Evolutionary conservation across 1,140 invertebrate genomes (phyloP), one percentile per base, ranked within the genome.

Genomic region (Hormaphis cornu): DNA sequence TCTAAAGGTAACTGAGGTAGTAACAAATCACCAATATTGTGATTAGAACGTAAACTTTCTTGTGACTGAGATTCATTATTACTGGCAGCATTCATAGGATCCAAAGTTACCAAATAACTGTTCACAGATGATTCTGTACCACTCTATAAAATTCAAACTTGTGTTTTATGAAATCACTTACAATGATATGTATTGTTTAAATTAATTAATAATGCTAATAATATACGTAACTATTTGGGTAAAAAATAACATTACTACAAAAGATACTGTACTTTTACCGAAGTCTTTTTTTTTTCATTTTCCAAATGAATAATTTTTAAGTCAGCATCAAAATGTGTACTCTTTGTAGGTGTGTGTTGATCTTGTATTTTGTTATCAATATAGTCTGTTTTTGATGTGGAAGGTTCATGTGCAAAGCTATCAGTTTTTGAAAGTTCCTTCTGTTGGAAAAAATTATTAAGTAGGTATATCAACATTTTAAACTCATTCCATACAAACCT

Each of bases 101-200:
- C 10, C 1, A 0, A 6, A 37, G 18, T 1, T 24, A 37, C 20
- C 16, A 7, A 22, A 24, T 40, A n/a, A n/a, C n/a, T 37, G 1
- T 56, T 35, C 12, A 37, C 0, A 12, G 1, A 7, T 3, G 35
- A 40, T 58, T 37, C 33, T 16, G 22, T 3, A 9, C 24, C 16
- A 37, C 24, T 16, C 54, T 58, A 58, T 58, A 20, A 54, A 58
- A 40, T n/a, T n/a, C n/a, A n/a, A n/a, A n/a, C n/a, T n/a, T n/a
- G n/a, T n/a, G n/a, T n/a, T n/a, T n/a, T n/a, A n/a, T n/a, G n/a
- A n/a, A n/a, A n/a, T n/a, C n/a, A n/a, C n/a, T n/a, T n/a, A n/a
- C n/a, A n/a, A n/a, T n/a, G n/a, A n/a, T n/a, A n/a, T n/a, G n/a
- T n/a, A n/a, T n/a, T n/a, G n/a, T n/a, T n/a, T n/a, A n/a, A n/a